phyloP scores from a whole-genome alignment of 2,797 vertebrate genomes.

The Lepus oiostolus region DNA sequence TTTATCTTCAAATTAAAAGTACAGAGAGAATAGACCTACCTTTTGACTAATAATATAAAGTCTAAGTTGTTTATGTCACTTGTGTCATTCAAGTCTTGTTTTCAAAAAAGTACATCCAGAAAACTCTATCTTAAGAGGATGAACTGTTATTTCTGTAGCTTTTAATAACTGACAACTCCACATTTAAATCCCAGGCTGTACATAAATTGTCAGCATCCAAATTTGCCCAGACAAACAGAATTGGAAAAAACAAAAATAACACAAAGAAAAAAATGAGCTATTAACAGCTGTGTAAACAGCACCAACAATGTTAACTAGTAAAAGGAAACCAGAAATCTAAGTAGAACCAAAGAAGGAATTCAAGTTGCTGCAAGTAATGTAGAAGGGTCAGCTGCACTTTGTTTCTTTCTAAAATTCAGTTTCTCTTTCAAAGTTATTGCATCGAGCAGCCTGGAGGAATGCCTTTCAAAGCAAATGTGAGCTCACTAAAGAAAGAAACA shows the following conservation, averaged over 20 bases:
- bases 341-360: conserved; percentile 78
- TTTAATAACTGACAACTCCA: conserved; percentile 81
- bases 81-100: conserved; percentile 76
- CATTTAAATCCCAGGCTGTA: conserved; percentile 79
- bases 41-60: conserved; percentile 72
- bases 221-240: conserved; percentile 81
- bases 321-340: conserved; percentile 82
- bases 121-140: conserved; percentile 68
- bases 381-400: conserved; percentile 11
- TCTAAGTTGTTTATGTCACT: conserved; percentile 49
- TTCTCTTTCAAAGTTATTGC: conserved; percentile 64
- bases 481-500: conserved; percentile 55
- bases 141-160: conserved; percentile 79
- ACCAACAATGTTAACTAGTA: conserved; percentile 81
- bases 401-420: conserved; percentile 43
- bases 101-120: conserved; percentile 82
- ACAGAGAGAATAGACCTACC: conserved; percentile 58
- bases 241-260: conserved; percentile 85
- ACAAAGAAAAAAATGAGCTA: conserved; percentile 73
- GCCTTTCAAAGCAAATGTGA: conserved; percentile 69
- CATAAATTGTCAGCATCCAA: conserved; percentile 80
- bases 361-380: conserved; percentile 50
- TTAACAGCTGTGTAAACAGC: conserved; percentile 88
- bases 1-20: conserved; percentile 72
- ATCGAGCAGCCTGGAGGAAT: conserved; percentile 20